Evolutionary conservation across 2,888 invertebrate genomes (phyloP), one percentile per base, ranked within the genome.

Genomic region (Eupsilia transversa): DNA sequence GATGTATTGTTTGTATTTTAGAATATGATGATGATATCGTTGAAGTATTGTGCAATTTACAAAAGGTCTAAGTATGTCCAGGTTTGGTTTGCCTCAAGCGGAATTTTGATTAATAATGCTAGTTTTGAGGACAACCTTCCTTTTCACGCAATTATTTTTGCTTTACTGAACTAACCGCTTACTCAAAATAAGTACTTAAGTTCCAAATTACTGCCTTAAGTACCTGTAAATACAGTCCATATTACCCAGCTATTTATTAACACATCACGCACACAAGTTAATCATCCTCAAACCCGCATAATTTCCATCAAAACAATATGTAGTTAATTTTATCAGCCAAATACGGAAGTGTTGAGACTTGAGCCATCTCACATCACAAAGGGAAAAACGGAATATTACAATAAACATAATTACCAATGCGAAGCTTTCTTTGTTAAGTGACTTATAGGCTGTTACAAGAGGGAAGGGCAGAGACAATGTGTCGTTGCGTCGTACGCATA

Each of bases 381-480:
- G 80, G 54, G 38, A 63, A 78, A 72, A 76, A 78, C 60, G 72
- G 41, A 75, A 74, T 65, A 84, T 81, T 73, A 63, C 65, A 56
- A 73, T 85, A 74, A 77, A 72, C 67, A 63, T 72, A 70, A 82
- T 81, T 74, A 79, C 64, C 3, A 27, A 82, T 86, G 77, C 79
- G 72, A 67, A 56, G 77, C 89, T 88, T 88, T 88, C 89, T 87
- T 88, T 88, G 89, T 85, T 69, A 49, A 27, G 67, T 78, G 70
- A 80, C 43, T 85, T 81, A 85, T 80, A 30, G 60, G 46, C 46
- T 61, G 61, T 69, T 76, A 43, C 43, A 57, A 69, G 27, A n/a
- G 77, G 71, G 72, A 76, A 77, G 74, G 68, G 63, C 61, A 60
- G 59, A 49, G 3, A 69, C 66, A 70, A 76, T 74, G 65, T 72